These are phyloP conservation scores for Cryptus viduatorius DNA, from an alignment of 2,888 invertebrate species.

Conservation along the genomic window DNA sequence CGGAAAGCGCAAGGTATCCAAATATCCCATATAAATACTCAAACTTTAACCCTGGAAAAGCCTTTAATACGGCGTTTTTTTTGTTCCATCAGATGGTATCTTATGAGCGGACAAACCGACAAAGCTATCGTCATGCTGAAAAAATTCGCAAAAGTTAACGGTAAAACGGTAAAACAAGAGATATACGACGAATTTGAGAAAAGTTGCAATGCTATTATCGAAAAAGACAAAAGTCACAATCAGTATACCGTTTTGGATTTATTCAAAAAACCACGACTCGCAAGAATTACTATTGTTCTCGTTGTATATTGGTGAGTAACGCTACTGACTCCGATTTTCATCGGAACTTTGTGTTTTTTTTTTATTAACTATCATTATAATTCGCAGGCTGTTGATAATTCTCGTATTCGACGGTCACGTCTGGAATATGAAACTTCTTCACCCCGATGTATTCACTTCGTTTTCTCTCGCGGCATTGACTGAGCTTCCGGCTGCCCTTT, in stretches of 20 bases:
- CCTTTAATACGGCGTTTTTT: not conserved
- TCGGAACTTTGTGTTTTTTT: no score
- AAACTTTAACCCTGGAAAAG: not conserved
- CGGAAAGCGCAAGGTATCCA: constrained; percentile 91
- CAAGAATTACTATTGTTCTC: constrained; percentile 91
- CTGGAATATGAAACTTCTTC: constrained; percentile 93
- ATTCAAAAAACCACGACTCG: constrained; percentile 91
- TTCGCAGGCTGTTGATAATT: constrained; percentile 90
- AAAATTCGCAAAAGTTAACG: constrained; percentile 93
- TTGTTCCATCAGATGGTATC: constrained; percentile 88
- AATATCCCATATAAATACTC: not conserved
- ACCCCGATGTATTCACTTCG: constrained; percentile 92
- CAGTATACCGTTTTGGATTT: constrained; percentile 93
- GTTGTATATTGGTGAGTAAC: constrained; percentile 90
- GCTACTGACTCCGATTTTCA: no score
- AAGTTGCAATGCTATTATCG: constrained; percentile 88
- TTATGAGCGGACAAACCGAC: constrained; percentile 93
- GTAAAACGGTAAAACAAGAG: constrained; percentile 90
- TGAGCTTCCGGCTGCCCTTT: constrained; percentile 93
- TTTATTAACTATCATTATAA: constrained; percentile 19
- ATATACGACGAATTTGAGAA: constrained; percentile 91
- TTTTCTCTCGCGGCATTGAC: constrained; percentile 94
- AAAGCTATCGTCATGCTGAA: constrained; percentile 92
- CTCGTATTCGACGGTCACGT: constrained; percentile 95
- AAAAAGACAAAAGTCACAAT: constrained; percentile 89